Percentiles rank a stretch among this genome's conserved stretches.
phyloP scores from a whole-genome alignment of 2,797 vertebrate genomes.

The Anableps anableps region DNA sequence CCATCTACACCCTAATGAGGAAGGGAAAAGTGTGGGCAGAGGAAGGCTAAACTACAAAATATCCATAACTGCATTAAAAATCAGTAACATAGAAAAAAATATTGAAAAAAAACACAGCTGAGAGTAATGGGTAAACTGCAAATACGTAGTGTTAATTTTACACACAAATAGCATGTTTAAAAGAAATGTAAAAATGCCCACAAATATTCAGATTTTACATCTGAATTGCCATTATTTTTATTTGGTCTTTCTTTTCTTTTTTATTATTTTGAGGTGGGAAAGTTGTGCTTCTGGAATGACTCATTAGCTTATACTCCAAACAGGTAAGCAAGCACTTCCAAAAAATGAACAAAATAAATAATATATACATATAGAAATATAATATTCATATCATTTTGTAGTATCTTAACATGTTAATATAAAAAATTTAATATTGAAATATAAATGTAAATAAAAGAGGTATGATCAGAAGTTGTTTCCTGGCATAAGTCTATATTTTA shows the following conservation, averaged over 20 bases:
- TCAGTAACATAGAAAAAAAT: not conserved
- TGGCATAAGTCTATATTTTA: not conserved
- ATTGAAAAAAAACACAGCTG: conserved; percentile 2
- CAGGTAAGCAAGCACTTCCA: not conserved
- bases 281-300: not conserved
- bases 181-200: not conserved
- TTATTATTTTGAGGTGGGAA: not conserved
- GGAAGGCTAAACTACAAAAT: not conserved
- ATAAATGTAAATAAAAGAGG: not conserved
- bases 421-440: not conserved
- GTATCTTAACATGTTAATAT: not conserved
- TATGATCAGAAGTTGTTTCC: not conserved
- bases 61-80: not conserved
- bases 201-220: not conserved
- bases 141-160: not conserved
- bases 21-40: conserved; percentile 15
- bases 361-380: not conserved
- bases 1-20: conserved; percentile 90
- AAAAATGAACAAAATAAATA: not conserved
- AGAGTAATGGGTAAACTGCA: not conserved
- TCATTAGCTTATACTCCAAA: not conserved
- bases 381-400: not conserved
- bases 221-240: not conserved
- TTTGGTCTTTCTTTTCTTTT: not conserved
- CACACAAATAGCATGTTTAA: not conserved